A percentile compares a stretch with the other conserved stretches of the same genome.
These are phyloP conservation scores for Betta splendens DNA, from an alignment of 2,797 vertebrate genomes.

Conservation along the genomic window DNA sequence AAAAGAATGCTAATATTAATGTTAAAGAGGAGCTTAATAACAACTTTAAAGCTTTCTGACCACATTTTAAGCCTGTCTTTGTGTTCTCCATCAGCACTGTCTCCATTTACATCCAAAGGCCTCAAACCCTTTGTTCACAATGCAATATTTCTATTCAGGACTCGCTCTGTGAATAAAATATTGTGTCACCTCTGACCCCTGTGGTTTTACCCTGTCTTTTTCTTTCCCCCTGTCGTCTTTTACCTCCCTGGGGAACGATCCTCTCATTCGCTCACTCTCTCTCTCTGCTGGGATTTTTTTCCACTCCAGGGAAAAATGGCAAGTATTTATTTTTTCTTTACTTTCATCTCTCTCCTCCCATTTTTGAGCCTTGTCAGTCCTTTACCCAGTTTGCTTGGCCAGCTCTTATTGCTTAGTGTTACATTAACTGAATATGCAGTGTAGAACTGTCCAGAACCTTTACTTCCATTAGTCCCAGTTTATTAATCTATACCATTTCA, in stretches of 20 bases:
- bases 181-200: conserved; percentile 90
- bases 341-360: conserved; percentile 85
- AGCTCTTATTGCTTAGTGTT: conserved; percentile 11
- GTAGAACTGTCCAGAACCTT: conserved; percentile 6
- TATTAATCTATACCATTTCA: conserved; percentile 8
- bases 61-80: conserved; percentile 57
- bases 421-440: neutral
- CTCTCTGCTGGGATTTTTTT: conserved; percentile 86
- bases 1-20: conserved; percentile 61
- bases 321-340: conserved; percentile 75
- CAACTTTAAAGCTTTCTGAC: conserved; percentile 35
- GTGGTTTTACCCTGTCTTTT: conserved; percentile 89
- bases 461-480: conserved; percentile 12
- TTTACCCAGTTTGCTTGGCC: conserved; percentile 42
- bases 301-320: conserved; percentile 83
- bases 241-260: conserved; percentile 65
- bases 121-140: conserved; percentile 66
- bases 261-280: conserved; percentile 67
- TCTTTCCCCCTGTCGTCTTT: conserved; percentile 68
- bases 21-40: conserved; percentile 44
- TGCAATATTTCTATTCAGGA: conserved; percentile 99
- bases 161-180: conserved; percentile 97
- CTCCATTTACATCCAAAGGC: conserved; percentile 67
- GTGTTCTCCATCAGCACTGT: conserved; percentile 54
- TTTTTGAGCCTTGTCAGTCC: conserved; percentile 70